A percentile compares a stretch with the other conserved stretches of the same genome.
phyloP scores from a whole-genome alignment of 2,797 vertebrate species.

The Sebastes aleutianus region DNA sequence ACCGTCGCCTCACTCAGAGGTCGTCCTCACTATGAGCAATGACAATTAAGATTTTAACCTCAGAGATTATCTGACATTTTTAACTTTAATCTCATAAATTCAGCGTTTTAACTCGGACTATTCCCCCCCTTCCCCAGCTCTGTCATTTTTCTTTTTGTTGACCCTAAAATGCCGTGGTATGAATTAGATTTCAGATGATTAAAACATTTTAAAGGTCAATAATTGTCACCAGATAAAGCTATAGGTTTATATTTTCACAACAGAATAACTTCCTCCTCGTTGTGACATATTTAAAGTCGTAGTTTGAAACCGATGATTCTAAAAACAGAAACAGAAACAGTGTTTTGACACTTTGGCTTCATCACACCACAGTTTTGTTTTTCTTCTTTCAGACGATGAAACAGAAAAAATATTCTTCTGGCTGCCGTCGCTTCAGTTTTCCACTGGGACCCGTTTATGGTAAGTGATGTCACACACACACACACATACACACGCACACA shows the following conservation, averaged over 20 bases:
- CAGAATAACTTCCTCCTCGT: neutral
- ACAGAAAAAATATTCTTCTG: neutral
- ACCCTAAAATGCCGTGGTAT: too few species aligned
- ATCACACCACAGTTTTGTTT: slow-evolving; percentile 17
- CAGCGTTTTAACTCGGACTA: too few species aligned
- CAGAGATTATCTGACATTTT: too few species aligned
- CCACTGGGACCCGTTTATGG: slow-evolving; percentile 38
- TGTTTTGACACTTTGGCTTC: slow-evolving; percentile 10
- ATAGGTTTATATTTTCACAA: neutral
- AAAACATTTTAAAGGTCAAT: neutral
- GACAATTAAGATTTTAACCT: too few species aligned
- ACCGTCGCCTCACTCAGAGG: too few species aligned
- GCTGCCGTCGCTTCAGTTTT: slow-evolving; percentile 17
- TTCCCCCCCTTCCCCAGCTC: too few species aligned
- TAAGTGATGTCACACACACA: slow-evolving; percentile 21
- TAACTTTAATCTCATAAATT: too few species aligned
- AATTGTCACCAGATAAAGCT: neutral
- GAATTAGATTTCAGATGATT: too few species aligned
- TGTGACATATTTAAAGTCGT: neutral
- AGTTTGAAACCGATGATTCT: neutral
- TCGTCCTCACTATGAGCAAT: neutral
- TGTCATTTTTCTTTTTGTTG: too few species aligned
- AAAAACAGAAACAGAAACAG: neutral
- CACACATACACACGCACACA: too few species aligned
- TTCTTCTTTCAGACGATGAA: slow-evolving; percentile 1